Conservation (phyloP, 2,888 invertebrate genomes). For the Orthonychiurus folsomi region DNA sequence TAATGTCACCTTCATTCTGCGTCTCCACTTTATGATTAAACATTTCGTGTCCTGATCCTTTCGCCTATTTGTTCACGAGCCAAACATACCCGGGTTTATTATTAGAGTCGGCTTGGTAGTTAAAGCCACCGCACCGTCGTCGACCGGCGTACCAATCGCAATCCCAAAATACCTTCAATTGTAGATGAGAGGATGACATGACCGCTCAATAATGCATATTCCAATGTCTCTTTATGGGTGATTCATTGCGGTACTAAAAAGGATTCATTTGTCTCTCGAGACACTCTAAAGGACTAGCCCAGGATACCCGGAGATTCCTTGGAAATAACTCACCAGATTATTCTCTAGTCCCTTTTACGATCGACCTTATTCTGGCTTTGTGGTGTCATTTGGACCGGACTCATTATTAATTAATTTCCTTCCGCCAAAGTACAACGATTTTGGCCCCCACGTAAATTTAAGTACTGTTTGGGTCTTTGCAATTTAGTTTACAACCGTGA, state of each 20-base stretch:
- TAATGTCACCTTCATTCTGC: slow-evolving; percentile 1
- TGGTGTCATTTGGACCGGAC: background rate
- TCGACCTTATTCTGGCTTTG: background rate
- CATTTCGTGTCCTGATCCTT: background rate
- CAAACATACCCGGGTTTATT: background rate
- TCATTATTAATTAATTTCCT: slow-evolving; percentile 14
- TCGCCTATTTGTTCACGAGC: too few species aligned
- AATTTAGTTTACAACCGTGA: too few species aligned
- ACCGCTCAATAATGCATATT: slow-evolving; percentile 14
- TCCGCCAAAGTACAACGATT: background rate
- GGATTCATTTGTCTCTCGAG: slow-evolving; percentile 13
- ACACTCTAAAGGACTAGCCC: background rate
- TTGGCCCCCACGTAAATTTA: too few species aligned
- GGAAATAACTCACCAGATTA: background rate
- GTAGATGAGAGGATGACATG: too few species aligned
- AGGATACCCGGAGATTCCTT: too few species aligned
- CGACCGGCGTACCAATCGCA: background rate
- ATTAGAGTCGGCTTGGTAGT: background rate
- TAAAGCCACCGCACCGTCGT: background rate
- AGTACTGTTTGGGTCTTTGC: too few species aligned
- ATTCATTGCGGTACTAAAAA: slow-evolving; percentile 13
- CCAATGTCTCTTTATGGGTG: slow-evolving; percentile 16
- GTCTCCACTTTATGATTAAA: background rate
- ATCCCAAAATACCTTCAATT: too few species aligned
- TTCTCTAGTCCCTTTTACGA: background rate